Evolutionary conservation across 1,140 invertebrate genomes (phyloP), one percentile per base, ranked within the genome.

Genomic region (Mycetomoellerius zeteki): DNA sequence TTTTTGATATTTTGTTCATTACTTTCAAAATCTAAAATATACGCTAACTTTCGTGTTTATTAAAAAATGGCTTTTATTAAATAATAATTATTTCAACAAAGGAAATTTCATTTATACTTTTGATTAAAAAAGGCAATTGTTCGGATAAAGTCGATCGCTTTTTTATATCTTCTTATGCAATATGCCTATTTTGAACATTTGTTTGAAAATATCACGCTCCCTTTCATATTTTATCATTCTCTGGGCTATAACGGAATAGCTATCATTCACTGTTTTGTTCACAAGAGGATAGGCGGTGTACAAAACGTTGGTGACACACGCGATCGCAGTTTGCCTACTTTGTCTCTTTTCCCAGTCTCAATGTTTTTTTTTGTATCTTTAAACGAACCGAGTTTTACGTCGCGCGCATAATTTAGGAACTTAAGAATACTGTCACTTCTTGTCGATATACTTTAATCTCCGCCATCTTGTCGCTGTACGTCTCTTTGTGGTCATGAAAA

Each of bases 191-290:
- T 85, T 88, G 30, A 77, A 81, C 60, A 71, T 84, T 73, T 84
- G 21, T 60, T 84, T 73, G 54, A 84, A 58, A 62, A 54, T 77
- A 78, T 85, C 60, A 78, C 82, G 73, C n/a, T 78, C 27, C 24
- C 21, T 78, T 76, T 43, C 60, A 78, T 21, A 47, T 58, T 85
- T 64, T n/a, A 62, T 85, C 52, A 87, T 30, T 82, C 19, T 80
- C 72, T 50, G 91, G 89, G 90, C 88, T 89, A 82, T 89, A 90
- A 90, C 87, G 91, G 92, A 91, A 89, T 89, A 94, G 88, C 92
- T 88, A 93, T 91, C 93, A 93, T 94, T 94, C 92, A n/a, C n/a
- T 93, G 92, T 95, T 93, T 93, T 78, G 71, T 86, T 89, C 85
- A 86, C 75, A 76, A 85, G 78, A 67, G 33, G 50, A 76, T 75